Percentiles rank a stretch among this genome's conserved stretches.
phyloP scores from a whole-genome alignment of 2,888 invertebrate species.

The Kryphioiulus occultus region DNA sequence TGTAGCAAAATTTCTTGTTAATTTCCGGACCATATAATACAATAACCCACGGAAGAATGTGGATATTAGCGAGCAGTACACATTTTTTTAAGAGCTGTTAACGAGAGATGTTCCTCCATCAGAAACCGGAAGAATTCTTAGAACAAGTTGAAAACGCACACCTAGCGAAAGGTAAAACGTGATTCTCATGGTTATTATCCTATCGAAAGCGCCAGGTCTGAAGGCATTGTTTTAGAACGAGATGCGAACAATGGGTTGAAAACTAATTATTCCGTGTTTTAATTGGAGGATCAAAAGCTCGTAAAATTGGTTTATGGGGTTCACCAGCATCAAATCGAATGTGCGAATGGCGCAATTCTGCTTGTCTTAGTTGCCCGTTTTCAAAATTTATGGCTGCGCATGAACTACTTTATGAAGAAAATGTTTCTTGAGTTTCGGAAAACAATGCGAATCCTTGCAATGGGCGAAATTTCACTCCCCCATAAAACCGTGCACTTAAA shows the following conservation, averaged over 20 bases:
- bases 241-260: neutral
- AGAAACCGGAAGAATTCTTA: neutral
- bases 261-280: neutral
- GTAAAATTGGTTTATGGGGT: slow-evolving; percentile 3
- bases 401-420: neutral
- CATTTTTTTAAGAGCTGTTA: neutral
- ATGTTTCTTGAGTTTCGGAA: neutral
- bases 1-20: neutral
- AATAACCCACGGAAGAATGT: slow-evolving; percentile 4
- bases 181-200: neutral
- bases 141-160: slow-evolving; percentile 2
- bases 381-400: neutral
- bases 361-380: neutral
- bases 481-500: neutral
- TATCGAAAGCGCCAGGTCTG: neutral
- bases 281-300: neutral
- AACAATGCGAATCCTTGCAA: neutral
- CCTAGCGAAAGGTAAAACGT: neutral
- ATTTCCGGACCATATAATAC: slow-evolving; percentile 7
- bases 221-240: neutral
- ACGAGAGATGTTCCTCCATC: neutral
- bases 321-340: neutral
- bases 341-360: neutral
- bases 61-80: neutral
- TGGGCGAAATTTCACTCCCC: neutral